Conservation (phyloP, 2,888 invertebrate species). For the Lysandra coridon region DNA sequence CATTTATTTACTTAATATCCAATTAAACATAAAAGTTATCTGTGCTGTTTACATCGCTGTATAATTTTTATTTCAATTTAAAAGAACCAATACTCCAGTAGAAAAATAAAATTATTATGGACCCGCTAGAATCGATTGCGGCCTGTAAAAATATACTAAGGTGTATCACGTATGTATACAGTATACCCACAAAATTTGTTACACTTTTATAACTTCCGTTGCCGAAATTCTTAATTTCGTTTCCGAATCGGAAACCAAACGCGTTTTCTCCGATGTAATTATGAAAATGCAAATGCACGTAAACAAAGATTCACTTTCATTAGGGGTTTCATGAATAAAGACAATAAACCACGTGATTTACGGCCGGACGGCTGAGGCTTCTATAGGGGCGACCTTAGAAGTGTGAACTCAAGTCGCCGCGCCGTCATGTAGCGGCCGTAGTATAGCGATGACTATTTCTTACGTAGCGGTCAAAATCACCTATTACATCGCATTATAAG, state of each 20-base stretch:
- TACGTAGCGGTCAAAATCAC: background rate
- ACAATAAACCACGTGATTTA: constrained; percentile 67
- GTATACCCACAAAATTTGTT: no score
- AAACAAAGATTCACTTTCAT: constrained; percentile 75
- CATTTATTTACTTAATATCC: no score
- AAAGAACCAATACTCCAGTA: no score
- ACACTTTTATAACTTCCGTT: background rate
- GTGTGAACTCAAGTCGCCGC: background rate
- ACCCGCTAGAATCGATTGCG: no score
- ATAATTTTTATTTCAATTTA: no score
- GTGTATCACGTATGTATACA: no score
- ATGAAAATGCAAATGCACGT: constrained; percentile 40
- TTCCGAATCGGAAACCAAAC: background rate
- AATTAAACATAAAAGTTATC: no score
- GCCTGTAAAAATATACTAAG: no score
- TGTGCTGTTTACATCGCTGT: no score
- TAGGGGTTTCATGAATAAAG: constrained; percentile 78
- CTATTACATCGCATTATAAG: no score
- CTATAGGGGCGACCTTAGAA: constrained; percentile 1
- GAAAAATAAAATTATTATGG: no score
- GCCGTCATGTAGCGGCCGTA: background rate
- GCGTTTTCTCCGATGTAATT: constrained; percentile 35
- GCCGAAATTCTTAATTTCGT: background rate
- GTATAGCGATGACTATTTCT: background rate
- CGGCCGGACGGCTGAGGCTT: constrained; percentile 36